These are phyloP conservation scores for Plectropomus leopardus DNA, from an alignment of 2,113 vertebrate species.

Conservation along the genomic window DNA sequence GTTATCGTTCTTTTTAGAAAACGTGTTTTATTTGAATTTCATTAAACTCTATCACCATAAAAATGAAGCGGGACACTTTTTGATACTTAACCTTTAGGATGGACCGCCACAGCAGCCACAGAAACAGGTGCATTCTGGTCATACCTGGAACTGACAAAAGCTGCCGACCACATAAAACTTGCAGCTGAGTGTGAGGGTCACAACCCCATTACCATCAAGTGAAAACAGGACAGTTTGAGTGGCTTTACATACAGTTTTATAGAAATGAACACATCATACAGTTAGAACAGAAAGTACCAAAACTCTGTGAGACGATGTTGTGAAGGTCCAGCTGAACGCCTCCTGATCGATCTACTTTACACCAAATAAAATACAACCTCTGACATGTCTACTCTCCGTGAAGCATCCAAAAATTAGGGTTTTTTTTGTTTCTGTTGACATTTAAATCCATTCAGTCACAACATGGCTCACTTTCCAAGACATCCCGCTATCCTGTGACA, in stretches of 20 bases:
- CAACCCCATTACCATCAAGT: neutral
- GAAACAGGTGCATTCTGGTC: neutral
- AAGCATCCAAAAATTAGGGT: neutral
- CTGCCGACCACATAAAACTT: neutral
- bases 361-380: conserved; percentile 39
- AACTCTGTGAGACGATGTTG: conserved; percentile 27
- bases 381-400: conserved; percentile 26
- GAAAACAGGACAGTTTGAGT: conserved; percentile 18
- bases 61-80: too few species aligned
- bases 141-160: neutral
- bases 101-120: neutral
- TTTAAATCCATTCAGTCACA: conserved; percentile 1
- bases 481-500: conserved; percentile 10
- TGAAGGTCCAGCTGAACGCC: conserved; percentile 33
- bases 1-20: too few species aligned
- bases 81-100: too few species aligned
- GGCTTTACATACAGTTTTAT: conserved; percentile 67
- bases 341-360: conserved; percentile 31
- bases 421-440: neutral
- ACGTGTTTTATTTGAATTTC: too few species aligned
- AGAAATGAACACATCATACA: conserved; percentile 63
- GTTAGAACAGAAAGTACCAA: conserved; percentile 40
- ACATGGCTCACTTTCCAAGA: conserved; percentile 16
- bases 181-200: neutral
- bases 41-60: too few species aligned